Conservation (phyloP, 2,888 invertebrate genomes). For the Andrena camellia region DNA sequence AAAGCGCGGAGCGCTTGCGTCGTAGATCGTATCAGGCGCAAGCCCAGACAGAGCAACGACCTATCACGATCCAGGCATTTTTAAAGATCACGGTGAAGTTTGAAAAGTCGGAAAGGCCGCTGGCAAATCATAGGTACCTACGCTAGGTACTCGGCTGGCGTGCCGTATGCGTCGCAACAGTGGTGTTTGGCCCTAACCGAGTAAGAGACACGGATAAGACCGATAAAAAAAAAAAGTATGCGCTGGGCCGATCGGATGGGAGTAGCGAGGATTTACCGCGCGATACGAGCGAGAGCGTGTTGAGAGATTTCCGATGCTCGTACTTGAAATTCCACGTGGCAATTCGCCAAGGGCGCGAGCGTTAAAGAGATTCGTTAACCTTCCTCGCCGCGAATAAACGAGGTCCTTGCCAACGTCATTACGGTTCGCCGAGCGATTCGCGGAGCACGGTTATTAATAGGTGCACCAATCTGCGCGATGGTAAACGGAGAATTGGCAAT, state of each 20-base stretch:
- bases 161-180: no score
- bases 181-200: no score
- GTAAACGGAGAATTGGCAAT: constrained; percentile 15
- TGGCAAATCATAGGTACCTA: not conserved
- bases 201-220: not conserved
- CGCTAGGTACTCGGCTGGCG: no score
- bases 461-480: constrained; percentile 5
- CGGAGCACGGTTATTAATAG: constrained; percentile 56
- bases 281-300: constrained; percentile 42
- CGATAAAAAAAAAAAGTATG: not conserved
- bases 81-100: not conserved
- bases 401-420: constrained; percentile 55
- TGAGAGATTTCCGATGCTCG: constrained; percentile 51
- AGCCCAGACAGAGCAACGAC: not conserved
- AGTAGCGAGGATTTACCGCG: constrained; percentile 17
- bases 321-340: constrained; percentile 70
- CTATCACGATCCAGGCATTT: not conserved
- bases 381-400: constrained; percentile 62
- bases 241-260: not conserved
- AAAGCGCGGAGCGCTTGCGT: not conserved
- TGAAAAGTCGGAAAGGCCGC: not conserved
- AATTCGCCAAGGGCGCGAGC: constrained; percentile 66
- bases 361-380: constrained; percentile 69
- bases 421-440: constrained; percentile 49
- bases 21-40: not conserved